These are phyloP conservation scores for Chaetodon auriga DNA, from an alignment of 2,113 vertebrate genomes.

Conservation along the genomic window DNA sequence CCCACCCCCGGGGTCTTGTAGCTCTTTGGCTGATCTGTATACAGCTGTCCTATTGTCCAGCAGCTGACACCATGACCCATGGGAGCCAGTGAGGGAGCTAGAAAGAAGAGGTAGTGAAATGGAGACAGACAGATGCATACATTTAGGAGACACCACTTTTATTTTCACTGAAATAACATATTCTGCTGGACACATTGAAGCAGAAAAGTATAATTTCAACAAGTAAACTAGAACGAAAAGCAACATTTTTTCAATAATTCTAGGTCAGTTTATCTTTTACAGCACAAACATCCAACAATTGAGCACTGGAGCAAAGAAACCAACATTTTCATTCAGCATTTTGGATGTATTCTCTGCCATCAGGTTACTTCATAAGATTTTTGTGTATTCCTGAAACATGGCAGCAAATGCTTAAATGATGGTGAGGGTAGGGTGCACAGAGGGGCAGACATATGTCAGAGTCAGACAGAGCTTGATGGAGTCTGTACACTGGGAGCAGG, in stretches of 20 bases:
- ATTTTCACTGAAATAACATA: constrained; percentile 6
- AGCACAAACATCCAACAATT: neutral
- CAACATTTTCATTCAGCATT: no score
- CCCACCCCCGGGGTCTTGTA: constrained; percentile 62
- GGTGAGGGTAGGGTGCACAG: neutral
- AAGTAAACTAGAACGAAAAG: neutral
- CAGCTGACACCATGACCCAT: constrained; percentile 72
- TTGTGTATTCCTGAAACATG: neutral
- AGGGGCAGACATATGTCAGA: neutral
- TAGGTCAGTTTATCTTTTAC: neutral
- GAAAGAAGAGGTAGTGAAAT: constrained; percentile 20
- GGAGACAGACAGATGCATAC: constrained; percentile 4
- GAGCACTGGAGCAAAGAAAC: no score
- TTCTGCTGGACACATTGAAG: neutral
- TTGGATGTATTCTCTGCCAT: neutral
- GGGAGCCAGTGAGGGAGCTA: constrained; percentile 31
- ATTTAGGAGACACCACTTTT: neutral
- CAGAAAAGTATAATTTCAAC: neutral
- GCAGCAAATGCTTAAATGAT: neutral
- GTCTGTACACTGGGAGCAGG: neutral
- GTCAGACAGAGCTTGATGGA: constrained; percentile 9
- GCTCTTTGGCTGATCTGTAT: constrained; percentile 71
- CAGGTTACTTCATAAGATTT: neutral
- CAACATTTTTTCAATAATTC: neutral
- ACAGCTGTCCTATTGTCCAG: constrained; percentile 81